Conservation (phyloP, 2,888 invertebrate genomes). For the Linyphia triangularis region DNA sequence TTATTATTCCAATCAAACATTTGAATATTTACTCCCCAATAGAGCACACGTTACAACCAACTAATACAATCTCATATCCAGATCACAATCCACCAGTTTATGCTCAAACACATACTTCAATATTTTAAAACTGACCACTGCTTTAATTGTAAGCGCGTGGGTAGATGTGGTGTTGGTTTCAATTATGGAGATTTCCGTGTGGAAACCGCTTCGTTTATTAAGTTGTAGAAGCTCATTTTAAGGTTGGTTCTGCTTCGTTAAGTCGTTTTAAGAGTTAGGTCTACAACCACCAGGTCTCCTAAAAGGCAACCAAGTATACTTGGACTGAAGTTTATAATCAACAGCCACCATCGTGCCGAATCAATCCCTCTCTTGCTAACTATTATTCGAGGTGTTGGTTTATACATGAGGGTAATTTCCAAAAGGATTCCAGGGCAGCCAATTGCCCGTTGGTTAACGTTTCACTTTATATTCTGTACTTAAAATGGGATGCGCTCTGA, state of each 20-base stretch:
- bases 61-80: neutral
- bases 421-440: no score
- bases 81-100: neutral
- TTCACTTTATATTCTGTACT: no score
- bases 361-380: neutral
- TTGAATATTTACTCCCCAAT: neutral
- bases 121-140: no score
- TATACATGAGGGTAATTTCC: neutral
- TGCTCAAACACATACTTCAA: neutral
- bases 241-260: neutral
- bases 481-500: no score
- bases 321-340: neutral
- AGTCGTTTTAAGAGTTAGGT: neutral
- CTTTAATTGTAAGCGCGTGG: no score
- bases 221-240: neutral
- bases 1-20: neutral
- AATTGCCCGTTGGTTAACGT: no score
- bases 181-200: conserved; percentile 5
- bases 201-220: conserved; percentile 1
- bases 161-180: neutral
- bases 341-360: neutral
- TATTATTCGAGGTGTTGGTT: neutral
- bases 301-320: neutral
- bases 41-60: no score
- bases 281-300: neutral